Conservation (phyloP, 2,113 vertebrate species). For the Spea multiplicata region DNA sequence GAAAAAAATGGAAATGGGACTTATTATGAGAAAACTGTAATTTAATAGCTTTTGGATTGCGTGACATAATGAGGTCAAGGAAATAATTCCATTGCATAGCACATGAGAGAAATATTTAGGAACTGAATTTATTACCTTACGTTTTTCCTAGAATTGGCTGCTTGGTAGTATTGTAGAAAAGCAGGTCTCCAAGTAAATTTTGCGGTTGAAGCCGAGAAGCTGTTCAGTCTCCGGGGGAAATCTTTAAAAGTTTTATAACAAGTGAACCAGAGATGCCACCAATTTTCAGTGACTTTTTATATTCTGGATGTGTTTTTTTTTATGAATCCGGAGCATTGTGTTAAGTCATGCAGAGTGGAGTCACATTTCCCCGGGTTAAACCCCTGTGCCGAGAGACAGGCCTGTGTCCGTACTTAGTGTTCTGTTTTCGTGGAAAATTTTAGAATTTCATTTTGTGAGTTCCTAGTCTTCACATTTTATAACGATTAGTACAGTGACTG, state of each 20-base stretch:
- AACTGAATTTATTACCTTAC: not conserved
- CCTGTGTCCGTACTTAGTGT: not conserved
- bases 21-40: not conserved
- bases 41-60: not conserved
- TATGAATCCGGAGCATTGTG: not conserved
- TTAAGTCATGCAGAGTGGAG: not conserved
- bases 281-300: not conserved
- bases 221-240: not conserved
- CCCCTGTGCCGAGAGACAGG: not conserved
- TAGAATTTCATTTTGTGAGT: not conserved
- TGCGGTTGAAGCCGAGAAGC: not conserved
- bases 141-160: not conserved
- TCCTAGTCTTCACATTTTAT: conserved; percentile 13
- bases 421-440: conserved; percentile 34
- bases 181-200: not conserved
- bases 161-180: not conserved
- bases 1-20: too few species aligned
- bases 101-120: not conserved
- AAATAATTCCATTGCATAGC: not conserved
- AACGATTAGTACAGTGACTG: not conserved
- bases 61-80: not conserved
- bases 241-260: not conserved
- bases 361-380: conserved; percentile 16
- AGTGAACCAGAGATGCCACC: not conserved
- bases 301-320: not conserved